phyloP scores from a whole-genome alignment of 1,140 invertebrate genomes.

The Habropoda laboriosa region DNA sequence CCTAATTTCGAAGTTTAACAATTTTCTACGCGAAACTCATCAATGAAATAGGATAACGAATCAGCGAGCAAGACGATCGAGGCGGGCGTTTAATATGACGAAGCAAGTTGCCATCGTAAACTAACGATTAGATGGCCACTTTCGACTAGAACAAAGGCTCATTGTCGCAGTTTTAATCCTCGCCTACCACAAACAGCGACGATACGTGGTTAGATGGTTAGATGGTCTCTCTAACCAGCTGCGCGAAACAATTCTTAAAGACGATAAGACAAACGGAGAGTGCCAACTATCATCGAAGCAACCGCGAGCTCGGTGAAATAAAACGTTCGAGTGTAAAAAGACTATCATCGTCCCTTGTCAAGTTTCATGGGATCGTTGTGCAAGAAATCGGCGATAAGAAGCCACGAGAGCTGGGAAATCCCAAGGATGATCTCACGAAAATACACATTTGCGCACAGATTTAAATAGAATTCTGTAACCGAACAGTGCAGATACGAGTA shows the following conservation, averaged over 20 bases:
- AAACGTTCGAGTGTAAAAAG: neutral
- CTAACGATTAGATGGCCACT: slow-evolving; percentile 13
- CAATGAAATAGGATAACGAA: neutral
- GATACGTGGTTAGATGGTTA: neutral
- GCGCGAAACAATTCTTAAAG: neutral
- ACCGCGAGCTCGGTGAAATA: neutral
- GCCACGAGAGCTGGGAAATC: neutral
- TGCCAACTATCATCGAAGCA: neutral
- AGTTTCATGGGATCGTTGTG: neutral
- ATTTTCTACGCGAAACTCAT: neutral
- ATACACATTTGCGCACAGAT: neutral
- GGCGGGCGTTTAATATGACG: neutral
- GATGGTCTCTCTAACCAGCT: slow-evolving; percentile 1
- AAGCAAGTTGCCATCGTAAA: neutral
- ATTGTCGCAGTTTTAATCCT: slow-evolving; percentile 24
- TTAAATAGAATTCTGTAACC: neutral
- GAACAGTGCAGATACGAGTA: too few species aligned
- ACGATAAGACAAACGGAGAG: neutral
- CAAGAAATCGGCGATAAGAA: slow-evolving; percentile 9
- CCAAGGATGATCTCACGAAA: neutral
- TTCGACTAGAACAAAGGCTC: slow-evolving; percentile 18
- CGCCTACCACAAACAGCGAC: slow-evolving; percentile 7
- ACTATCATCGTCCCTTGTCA: neutral
- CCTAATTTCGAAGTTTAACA: too few species aligned
- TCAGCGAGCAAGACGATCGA: too few species aligned